Evolutionary conservation across 2,113 vertebrate genomes (phyloP), one percentile per base, ranked within the genome.

Genomic region (Scolopax mira): DNA sequence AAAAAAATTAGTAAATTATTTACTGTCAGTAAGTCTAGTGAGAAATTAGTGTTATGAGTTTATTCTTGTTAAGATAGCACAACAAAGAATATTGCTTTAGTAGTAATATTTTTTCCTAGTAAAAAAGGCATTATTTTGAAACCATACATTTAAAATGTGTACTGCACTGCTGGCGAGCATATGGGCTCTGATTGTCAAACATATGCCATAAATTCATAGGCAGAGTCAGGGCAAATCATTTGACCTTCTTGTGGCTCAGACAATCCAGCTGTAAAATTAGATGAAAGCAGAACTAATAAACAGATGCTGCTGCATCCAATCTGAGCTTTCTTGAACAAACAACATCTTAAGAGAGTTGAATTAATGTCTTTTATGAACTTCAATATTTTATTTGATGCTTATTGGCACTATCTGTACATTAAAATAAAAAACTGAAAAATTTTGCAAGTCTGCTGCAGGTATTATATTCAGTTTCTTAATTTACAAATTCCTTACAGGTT

Each of bases 201-300:
- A 96, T 96, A 94, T 96, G 94, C 89, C 92, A 85, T 91, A 95
- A 95, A 96, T 96, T 95, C 91, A 80, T 94, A 96, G 78, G 83
- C 92, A 96, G 92, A 94, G 80, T 85, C 74, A 61, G 94, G 92
- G 95, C 96, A 97, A 96, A 95, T 92, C 87, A 95, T 95, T 92
- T 96, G 91, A 96, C 80, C 75, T 92, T 88, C 94, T 96, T 91
- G 66, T 95, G 88, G 90, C 71, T 96, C 95, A 96, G 88, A 62
- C 74, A 97, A 91, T 77, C 84, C 95, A 96, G 92, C 96, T 97
- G 96, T 96, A 96, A 96, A 97, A 97, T 96, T 96, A 96, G 95
- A 96, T 97, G 96, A 97, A 96, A 97, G 96, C 66, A 94, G 83
- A 92, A 90, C 92, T 64, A 90, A 85, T 92, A 89, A 97, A 71